A percentile compares a stretch with the other conserved stretches of the same genome.
These are phyloP conservation scores for Branchellion lobata DNA, from an alignment of 2,888 invertebrate genomes.

Conservation along the genomic window DNA sequence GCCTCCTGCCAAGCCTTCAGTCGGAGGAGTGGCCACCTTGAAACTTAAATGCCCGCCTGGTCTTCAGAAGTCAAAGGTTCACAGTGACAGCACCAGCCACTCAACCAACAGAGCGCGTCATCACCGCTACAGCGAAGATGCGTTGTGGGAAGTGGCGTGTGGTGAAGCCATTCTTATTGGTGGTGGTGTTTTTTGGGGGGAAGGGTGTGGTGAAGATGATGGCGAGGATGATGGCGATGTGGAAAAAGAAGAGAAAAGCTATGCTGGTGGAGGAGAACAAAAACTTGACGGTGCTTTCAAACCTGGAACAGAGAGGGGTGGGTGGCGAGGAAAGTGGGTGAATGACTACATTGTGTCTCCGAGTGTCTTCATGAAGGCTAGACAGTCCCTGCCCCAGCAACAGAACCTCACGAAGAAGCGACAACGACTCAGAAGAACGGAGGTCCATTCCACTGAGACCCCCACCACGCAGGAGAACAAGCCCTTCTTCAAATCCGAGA, in stretches of 20 bases:
- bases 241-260: background rate
- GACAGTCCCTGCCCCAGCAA: background rate
- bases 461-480: background rate
- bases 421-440: background rate
- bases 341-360: background rate
- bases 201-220: too few species aligned
- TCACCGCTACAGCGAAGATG: conserved; percentile 9
- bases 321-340: background rate
- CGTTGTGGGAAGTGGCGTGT: background rate
- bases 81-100: too few species aligned
- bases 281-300: background rate
- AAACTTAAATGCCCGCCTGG: background rate
- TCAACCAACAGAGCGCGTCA: background rate
- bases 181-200: too few species aligned
- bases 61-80: too few species aligned
- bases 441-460: background rate
- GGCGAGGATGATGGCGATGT: too few species aligned
- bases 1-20: background rate
- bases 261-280: background rate
- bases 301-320: background rate
- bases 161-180: too few species aligned
- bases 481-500: background rate
- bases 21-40: background rate
- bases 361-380: background rate
- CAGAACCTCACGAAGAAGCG: background rate